A percentile compares a stretch with the other conserved stretches of the same genome.
phyloP scores from a whole-genome alignment of 2,113 vertebrate species.

The Hypocryptadius cinnamomeus region DNA sequence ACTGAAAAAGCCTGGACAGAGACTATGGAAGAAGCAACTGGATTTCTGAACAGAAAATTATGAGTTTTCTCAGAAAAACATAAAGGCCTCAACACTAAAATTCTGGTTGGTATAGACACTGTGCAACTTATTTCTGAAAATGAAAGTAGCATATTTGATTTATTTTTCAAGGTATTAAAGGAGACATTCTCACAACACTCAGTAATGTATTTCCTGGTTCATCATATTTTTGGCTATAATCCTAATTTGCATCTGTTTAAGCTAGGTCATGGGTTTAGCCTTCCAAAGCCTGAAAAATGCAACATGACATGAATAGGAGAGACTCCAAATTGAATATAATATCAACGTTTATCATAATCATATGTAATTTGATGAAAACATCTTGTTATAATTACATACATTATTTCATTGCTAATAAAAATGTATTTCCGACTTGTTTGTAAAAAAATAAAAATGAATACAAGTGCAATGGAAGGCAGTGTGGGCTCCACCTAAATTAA shows the following conservation, averaged over 20 bases:
- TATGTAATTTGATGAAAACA: background rate
- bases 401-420: conserved; percentile 61
- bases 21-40: background rate
- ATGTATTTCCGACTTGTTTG: conserved; percentile 43
- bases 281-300: conserved; percentile 17
- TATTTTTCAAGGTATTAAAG: background rate
- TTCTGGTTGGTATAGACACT: background rate
- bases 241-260: background rate
- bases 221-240: background rate
- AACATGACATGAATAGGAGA: background rate
- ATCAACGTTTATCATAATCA: background rate
- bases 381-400: conserved; percentile 46
- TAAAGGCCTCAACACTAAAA: background rate
- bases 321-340: background rate
- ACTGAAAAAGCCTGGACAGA: background rate
- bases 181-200: background rate
- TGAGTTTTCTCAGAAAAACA: background rate
- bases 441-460: conserved; percentile 23
- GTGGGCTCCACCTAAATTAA: conserved; percentile 43
- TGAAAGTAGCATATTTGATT: background rate
- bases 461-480: background rate
- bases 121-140: background rate
- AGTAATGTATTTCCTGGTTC: background rate
- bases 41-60: background rate
- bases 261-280: background rate